A percentile compares a stretch with the other conserved stretches of the same genome.
Evolutionary conservation across 2,797 vertebrate genomes (phyloP).

Genomic region (Artibeus jamaicensis): DNA sequence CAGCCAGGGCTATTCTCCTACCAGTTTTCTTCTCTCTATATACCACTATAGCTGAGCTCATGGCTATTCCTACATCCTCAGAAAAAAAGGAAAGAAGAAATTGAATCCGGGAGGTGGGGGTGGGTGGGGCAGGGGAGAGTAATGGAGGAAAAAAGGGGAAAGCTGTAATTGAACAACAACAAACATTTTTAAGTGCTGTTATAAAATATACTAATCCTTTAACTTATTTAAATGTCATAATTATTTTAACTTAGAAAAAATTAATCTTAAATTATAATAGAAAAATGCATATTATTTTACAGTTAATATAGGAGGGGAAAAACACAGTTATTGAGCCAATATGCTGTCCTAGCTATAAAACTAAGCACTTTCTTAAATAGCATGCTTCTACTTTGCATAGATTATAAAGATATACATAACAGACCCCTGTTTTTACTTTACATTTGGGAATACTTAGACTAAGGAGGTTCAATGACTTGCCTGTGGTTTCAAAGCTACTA

Average conservation of each 20-base stretch:
- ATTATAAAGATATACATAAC: neutral
- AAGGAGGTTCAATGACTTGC: neutral
- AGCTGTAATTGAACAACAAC: too few relatives aligned
- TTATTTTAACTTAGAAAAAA: slow-evolving; percentile 10
- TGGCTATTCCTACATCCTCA: neutral
- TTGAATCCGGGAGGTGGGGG: too few relatives aligned
- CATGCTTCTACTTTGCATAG: neutral
- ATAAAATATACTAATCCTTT: neutral
- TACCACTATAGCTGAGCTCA: neutral
- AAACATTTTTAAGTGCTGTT: neutral
- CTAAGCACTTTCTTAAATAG: neutral
- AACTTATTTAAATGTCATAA: slow-evolving; percentile 18
- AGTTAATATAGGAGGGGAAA: neutral
- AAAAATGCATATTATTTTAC: neutral
- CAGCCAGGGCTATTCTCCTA: too few relatives aligned
- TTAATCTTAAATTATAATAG: slow-evolving; percentile 3
- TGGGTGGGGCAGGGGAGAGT: too few relatives aligned
- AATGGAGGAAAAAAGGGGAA: too few relatives aligned
- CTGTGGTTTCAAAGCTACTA: neutral
- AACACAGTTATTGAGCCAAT: neutral
- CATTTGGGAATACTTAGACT: neutral
- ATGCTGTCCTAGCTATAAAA: neutral
- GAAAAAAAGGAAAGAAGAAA: neutral
- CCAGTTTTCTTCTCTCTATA: neutral
- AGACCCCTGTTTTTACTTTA: neutral